phyloP scores from a whole-genome alignment of 2,797 vertebrate species.

The Lateolabrax maculatus region DNA sequence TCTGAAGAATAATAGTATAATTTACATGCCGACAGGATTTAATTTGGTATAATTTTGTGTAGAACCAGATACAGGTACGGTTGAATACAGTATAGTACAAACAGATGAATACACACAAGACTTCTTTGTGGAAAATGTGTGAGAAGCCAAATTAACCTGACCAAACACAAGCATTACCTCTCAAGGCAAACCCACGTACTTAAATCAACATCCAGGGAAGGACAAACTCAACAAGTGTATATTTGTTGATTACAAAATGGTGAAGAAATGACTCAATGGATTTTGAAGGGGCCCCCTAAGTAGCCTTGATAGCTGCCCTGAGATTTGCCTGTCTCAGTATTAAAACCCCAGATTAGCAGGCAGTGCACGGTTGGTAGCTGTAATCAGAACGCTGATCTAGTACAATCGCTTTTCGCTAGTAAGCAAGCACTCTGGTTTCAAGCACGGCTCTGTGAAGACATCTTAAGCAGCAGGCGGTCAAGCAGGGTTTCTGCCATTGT shows the following conservation, averaged over 20 bases:
- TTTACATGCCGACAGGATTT: background rate
- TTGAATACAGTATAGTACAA: background rate
- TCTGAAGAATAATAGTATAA: background rate
- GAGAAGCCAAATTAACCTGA: background rate
- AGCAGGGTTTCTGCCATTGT: no score
- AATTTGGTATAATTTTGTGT: background rate
- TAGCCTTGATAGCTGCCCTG: conserved; percentile 57
- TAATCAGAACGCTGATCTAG: conserved; percentile 77
- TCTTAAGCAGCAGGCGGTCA: conserved; percentile 62
- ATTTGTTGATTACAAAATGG: conserved; percentile 13
- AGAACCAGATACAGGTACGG: background rate
- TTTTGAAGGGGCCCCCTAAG: conserved; percentile 31
- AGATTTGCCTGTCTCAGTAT: conserved; percentile 66
- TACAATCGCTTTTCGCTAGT: conserved; percentile 71
- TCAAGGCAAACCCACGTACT: conserved; percentile 5
- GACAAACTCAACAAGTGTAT: conserved; percentile 13
- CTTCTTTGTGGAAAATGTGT: background rate
- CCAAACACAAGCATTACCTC: background rate
- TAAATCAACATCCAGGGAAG: background rate
- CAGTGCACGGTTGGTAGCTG: conserved; percentile 51
- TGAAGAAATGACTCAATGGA: conserved; percentile 18
- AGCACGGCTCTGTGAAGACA: conserved; percentile 46
- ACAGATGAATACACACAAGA: background rate
- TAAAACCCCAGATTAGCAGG: conserved; percentile 74
- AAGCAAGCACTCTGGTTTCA: conserved; percentile 61